Evolutionary conservation across 2,797 vertebrate species (phyloP).

Genomic region (Pseudotriccus pelzelni): DNA sequence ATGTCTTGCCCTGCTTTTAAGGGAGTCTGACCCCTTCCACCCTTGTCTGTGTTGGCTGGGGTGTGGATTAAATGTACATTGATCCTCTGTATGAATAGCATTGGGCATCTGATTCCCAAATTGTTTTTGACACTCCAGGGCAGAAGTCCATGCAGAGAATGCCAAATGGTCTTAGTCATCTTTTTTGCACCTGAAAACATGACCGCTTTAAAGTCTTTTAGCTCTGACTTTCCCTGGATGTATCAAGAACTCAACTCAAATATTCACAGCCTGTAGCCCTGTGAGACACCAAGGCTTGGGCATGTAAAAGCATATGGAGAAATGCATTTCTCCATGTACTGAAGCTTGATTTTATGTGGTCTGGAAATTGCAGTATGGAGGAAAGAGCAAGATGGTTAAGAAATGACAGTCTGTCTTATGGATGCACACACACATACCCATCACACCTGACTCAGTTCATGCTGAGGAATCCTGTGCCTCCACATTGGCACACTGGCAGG

Average conservation of each 20-base stretch:
- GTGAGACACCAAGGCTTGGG: background rate
- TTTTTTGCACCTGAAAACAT: background rate
- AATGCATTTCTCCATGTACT: background rate
- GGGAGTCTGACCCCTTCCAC: background rate
- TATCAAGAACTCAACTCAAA: background rate
- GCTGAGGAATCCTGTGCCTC: background rate
- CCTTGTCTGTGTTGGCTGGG: background rate
- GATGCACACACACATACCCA: background rate
- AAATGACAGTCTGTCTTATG: background rate
- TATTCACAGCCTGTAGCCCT: background rate
- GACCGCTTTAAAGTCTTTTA: background rate
- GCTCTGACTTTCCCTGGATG: background rate
- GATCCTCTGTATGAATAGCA: background rate
- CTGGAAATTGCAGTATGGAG: background rate
- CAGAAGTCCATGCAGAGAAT: background rate
- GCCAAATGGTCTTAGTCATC: background rate
- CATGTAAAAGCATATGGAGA: background rate
- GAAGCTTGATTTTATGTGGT: background rate
- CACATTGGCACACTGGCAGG: background rate
- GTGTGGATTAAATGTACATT: background rate
- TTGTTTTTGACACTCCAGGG: rapidly evolving
- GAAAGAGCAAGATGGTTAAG: background rate
- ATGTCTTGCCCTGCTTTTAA: background rate
- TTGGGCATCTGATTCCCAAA: background rate
- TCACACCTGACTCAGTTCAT: background rate